phyloP scores from a whole-genome alignment of 2,797 vertebrate species.

The Amazonetta brasiliensis region DNA sequence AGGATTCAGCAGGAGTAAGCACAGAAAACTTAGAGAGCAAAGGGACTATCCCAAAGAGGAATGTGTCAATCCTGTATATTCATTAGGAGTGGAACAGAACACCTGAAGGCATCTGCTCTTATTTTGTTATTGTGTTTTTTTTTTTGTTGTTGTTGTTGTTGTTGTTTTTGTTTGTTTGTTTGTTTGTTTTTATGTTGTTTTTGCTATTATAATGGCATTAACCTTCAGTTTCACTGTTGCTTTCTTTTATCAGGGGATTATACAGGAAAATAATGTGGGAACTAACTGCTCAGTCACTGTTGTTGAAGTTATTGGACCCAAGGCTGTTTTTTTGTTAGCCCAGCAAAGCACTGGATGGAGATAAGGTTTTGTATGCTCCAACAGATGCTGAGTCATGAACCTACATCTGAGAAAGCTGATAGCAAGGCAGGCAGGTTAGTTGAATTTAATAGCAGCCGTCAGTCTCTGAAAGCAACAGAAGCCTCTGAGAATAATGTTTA shows the following conservation, averaged over 20 bases:
- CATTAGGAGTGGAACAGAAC: not conserved
- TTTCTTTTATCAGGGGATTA: not conserved
- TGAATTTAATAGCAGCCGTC: not conserved
- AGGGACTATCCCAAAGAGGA: not conserved
- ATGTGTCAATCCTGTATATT: not conserved
- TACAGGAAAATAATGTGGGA: not conserved
- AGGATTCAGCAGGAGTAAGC: not conserved
- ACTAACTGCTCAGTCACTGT: not conserved
- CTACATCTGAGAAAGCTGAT: not conserved
- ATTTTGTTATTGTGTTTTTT: not conserved
- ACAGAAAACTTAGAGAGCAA: not conserved
- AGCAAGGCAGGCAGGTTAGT: not conserved
- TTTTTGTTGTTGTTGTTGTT: too few species aligned
- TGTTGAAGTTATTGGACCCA: not conserved
- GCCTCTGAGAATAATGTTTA: not conserved
- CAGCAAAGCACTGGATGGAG: not conserved
- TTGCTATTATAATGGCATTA: not conserved
- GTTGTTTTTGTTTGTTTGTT: not conserved
- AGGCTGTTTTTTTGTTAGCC: not conserved
- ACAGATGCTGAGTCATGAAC: not conserved
- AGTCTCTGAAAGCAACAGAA: not conserved
- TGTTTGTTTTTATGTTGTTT: not conserved
- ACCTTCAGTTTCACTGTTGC: not conserved
- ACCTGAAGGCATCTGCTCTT: not conserved
- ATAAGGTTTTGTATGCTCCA: not conserved